Percentiles rank a stretch among this genome's conserved stretches.
Evolutionary conservation across 2,888 invertebrate genomes (phyloP).

Genomic region (Coronaproctus castanopsis): DNA sequence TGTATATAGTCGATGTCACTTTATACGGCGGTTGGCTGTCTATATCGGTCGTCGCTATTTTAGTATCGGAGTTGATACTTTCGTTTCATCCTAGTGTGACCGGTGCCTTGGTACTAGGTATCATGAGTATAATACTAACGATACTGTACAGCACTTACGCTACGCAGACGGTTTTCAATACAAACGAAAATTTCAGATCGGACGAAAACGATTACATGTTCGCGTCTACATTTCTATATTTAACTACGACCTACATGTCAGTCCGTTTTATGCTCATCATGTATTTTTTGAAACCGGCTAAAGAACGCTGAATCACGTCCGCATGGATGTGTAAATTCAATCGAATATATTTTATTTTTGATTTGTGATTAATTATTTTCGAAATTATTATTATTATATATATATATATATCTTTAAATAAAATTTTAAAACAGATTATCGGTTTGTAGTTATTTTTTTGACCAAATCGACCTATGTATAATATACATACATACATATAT

Average conservation of each 20-base stretch:
- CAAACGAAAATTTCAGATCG: not conserved
- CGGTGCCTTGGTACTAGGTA: not conserved
- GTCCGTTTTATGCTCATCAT: not conserved
- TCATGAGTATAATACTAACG: not conserved
- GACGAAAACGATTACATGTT: not conserved
- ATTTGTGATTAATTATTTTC: too few relatives aligned
- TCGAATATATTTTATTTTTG: too few relatives aligned
- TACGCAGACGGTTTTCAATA: not conserved
- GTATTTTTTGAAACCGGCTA: too few relatives aligned
- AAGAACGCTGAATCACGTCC: too few relatives aligned
- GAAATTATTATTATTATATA: too few relatives aligned
- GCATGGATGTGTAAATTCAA: too few relatives aligned
- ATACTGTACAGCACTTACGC: not conserved
- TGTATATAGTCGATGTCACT: not conserved
- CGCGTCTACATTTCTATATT: not conserved
- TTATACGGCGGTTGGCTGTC: not conserved
- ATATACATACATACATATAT: too few relatives aligned
- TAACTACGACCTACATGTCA: not conserved
- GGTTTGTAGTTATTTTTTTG: too few relatives aligned
- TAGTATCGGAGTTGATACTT: not conserved
- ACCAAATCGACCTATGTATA: too few relatives aligned
- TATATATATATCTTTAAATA: too few relatives aligned
- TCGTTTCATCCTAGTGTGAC: not conserved
- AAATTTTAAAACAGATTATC: too few relatives aligned
- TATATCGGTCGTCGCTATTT: not conserved